These are phyloP conservation scores for Ichneumon xanthorius DNA, from an alignment of 2,888 invertebrate genomes.

Conservation along the genomic window DNA sequence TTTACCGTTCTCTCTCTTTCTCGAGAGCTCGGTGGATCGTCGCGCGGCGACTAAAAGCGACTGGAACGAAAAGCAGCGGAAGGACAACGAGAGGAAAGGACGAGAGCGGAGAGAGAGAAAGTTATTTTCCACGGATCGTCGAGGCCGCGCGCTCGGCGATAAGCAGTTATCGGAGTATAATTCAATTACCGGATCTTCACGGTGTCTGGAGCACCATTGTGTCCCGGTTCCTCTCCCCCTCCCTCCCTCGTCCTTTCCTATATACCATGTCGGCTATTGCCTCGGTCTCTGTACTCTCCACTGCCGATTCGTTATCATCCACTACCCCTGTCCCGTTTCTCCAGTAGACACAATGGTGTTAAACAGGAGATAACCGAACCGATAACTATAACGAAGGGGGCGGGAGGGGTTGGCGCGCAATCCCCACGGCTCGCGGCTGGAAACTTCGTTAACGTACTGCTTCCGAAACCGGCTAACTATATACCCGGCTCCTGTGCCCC, in stretches of 20 bases:
- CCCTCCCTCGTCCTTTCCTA: constrained; percentile 43
- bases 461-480: constrained; percentile 64
- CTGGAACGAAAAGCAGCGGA: constrained; percentile 51
- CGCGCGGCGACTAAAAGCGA: constrained; percentile 21
- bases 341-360: constrained; percentile 81
- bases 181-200: constrained; percentile 83
- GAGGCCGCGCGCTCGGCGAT: constrained; percentile 69
- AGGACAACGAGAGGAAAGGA: constrained; percentile 19
- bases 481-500: background rate
- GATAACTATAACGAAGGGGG: constrained; percentile 73
- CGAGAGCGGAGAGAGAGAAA: constrained; percentile 43
- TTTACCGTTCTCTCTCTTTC: background rate
- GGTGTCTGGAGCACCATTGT: constrained; percentile 78
- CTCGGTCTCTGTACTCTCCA: constrained; percentile 52
- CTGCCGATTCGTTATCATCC: constrained; percentile 81
- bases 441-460: constrained; percentile 74
- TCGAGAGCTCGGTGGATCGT: constrained; percentile 16
- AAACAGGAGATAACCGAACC: constrained; percentile 81
- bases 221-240: constrained; percentile 65
- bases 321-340: constrained; percentile 59
- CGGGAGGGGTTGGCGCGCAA: constrained; percentile 29
- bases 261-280: constrained; percentile 35
- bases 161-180: constrained; percentile 82
- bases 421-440: constrained; percentile 56
- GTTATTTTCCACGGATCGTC: constrained; percentile 70